A percentile compares a stretch with the other conserved stretches of the same genome.
Conservation (phyloP, 2,113 vertebrate species). For the Serilophus lunatus region DNA sequence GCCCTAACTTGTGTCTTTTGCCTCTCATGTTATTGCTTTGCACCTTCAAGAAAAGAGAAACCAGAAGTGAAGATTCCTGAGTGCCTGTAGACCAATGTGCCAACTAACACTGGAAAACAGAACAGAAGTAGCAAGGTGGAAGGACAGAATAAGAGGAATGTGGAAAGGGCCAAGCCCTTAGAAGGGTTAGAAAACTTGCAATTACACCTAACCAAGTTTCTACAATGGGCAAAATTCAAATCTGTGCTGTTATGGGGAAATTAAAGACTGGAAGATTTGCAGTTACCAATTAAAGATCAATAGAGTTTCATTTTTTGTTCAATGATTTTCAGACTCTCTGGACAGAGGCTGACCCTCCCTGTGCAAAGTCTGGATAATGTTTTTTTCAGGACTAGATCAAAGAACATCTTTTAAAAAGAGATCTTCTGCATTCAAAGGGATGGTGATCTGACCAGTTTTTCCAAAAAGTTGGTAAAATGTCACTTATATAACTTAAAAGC, state of each 20-base stretch:
- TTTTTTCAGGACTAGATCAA: constrained; percentile 16
- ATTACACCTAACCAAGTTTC: neutral
- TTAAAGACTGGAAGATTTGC: neutral
- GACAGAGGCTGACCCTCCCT: neutral
- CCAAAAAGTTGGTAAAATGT: neutral
- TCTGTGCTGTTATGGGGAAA: neutral
- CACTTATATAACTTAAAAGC: constrained; percentile 13
- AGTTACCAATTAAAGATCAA: neutral
- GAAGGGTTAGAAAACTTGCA: neutral
- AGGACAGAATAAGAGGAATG: neutral
- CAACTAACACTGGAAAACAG: neutral
- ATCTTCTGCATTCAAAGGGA: neutral
- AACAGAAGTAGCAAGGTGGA: neutral
- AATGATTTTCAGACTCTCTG: neutral
- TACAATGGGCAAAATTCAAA: neutral
- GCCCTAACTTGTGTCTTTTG: neutral
- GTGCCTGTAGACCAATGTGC: neutral
- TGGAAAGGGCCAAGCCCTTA: neutral
- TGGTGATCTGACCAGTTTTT: neutral
- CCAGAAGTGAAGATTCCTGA: neutral
- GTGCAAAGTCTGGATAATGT: neutral
- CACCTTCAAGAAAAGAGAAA: neutral
- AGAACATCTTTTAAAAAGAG: neutral
- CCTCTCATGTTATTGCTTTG: neutral
- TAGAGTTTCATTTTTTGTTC: neutral